Conservation (phyloP, 2,888 invertebrate species). For the Lutraria lutraria region DNA sequence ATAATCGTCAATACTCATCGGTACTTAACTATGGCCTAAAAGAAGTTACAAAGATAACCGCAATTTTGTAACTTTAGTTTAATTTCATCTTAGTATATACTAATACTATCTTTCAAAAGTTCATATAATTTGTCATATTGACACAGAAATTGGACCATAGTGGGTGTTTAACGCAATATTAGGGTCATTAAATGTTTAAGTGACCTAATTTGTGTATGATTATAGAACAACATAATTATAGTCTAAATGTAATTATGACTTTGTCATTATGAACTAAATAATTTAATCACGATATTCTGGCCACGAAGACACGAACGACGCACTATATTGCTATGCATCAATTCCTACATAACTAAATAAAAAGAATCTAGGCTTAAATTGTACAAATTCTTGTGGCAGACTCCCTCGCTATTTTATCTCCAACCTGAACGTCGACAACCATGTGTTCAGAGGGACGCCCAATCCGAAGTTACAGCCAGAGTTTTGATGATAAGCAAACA, state of each 20-base stretch:
- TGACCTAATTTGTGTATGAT: not conserved
- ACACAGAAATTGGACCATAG: not conserved
- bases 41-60: too few relatives aligned
- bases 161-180: not conserved
- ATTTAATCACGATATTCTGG: not conserved
- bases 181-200: not conserved
- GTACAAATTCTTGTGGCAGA: not conserved
- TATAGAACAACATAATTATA: too few relatives aligned
- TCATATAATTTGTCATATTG: not conserved
- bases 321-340: not conserved
- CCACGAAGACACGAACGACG: not conserved
- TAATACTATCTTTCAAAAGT: not conserved
- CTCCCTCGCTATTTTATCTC: not conserved
- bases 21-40: too few relatives aligned
- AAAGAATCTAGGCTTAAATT: not conserved
- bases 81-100: not conserved
- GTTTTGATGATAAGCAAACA: constrained; percentile 71
- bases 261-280: not conserved
- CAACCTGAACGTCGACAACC: constrained; percentile 25
- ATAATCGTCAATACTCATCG: too few relatives aligned
- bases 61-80: too few relatives aligned
- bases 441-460: constrained; percentile 34
- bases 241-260: not conserved
- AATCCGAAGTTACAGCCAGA: constrained; percentile 49
- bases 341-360: constrained; percentile 1